Base-by-base conservation (phyloP, 2,797 vertebrate species). In the Erpetoichthys calabaricus region DNA sequence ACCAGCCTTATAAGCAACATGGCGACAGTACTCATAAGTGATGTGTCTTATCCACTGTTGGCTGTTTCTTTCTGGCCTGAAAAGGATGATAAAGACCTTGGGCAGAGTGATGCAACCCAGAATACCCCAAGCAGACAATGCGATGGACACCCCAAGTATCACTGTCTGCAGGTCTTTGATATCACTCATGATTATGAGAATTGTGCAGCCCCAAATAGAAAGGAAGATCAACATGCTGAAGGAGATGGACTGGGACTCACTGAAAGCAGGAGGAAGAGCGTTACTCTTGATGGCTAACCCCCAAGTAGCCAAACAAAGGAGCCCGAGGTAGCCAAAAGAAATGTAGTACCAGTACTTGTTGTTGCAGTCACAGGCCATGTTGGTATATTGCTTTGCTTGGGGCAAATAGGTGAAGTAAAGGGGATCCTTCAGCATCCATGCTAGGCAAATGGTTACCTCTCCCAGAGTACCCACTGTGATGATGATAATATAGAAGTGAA, bases 81-180 rank as follows among this genome's bases (percentile, higher is more conserved):
- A n/a, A n/a, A n/a, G n/a, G n/a, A 58, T 58, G 49, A 58, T 8
- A 8, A 51, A 58, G 50, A 45, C 50, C 52, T 58, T 58, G 45
- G 9, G 46, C 41, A 58, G 47, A 41, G 52, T 51, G 6, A 58
- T n/a, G 47, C n/a, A 9, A 3, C 42, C 47, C 7, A 58, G 57
- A 44, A 47, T 10, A 7, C 57, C 46, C 41, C 42, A 58, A 47
- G 45, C 57, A 8, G 57, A 58, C 8, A 51, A 43, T 8, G 52
- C 25, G 42, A 58, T 58, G 8, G 46, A 10, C 3, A 58, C 5
- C 5, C 45, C 42, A 42, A 6, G 9, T 3, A 56, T 47, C 3
- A 58, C 49, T 7, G 42, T 47, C 10, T 7, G n/a, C 44, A 10
- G n/a, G n/a, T 41, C 25, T 5, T 44, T 10, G 42, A 10, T 44